Conservation (phyloP, 2,797 vertebrate genomes). For the Anabacerthia variegaticeps region DNA sequence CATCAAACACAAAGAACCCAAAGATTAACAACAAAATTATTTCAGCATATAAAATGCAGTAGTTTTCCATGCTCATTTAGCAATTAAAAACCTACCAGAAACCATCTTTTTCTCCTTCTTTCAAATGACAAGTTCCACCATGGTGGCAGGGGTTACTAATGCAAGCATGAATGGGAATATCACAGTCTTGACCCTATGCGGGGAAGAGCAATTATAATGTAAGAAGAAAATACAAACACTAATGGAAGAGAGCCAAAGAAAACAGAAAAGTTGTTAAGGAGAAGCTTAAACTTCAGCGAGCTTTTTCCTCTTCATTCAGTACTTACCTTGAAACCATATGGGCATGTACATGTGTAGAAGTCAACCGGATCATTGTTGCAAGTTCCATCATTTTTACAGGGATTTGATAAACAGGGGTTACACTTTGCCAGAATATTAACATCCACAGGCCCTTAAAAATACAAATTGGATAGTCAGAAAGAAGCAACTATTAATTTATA, state of each 20-base stretch:
- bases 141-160: constrained; percentile 93
- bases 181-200: constrained; percentile 91
- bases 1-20: background rate
- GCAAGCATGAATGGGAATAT: constrained; percentile 92
- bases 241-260: background rate
- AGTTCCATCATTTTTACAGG: constrained; percentile 95
- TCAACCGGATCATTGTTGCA: constrained; percentile 94
- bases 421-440: constrained; percentile 93
- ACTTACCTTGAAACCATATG: constrained; percentile 94
- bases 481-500: background rate
- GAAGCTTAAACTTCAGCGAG: background rate
- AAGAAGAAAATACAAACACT: background rate
- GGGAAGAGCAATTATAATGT: background rate
- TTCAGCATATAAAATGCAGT: background rate
- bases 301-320: background rate
- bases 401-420: constrained; percentile 93
- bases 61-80: background rate
- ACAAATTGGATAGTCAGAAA: constrained; percentile 44
- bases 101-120: constrained; percentile 90
- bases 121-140: constrained; percentile 91
- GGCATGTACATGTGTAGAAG: constrained; percentile 95
- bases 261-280: background rate
- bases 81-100: constrained; percentile 77
- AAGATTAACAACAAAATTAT: background rate
- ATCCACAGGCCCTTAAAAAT: constrained; percentile 88